Conservation (phyloP, 2,797 vertebrate species). For the Antennarius maculatus region DNA sequence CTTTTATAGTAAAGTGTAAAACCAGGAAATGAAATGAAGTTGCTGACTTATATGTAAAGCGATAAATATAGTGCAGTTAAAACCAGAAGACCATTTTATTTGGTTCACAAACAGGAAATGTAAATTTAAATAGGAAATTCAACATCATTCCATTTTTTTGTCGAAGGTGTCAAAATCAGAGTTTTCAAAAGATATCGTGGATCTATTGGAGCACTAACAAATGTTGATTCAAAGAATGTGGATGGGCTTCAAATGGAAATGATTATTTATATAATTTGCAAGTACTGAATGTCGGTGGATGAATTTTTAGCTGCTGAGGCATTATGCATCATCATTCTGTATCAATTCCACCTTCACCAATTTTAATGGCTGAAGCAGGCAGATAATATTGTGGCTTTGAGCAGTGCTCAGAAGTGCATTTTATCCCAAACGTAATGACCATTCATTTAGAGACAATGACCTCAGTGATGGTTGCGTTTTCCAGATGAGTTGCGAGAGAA, state of each 20-base stretch:
- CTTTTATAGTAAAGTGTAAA: background rate
- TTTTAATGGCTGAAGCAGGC: conserved; percentile 30
- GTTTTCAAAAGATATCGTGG: background rate
- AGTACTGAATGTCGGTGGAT: conserved; percentile 7
- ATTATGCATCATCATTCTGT: conserved; percentile 19
- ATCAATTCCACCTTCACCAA: conserved; percentile 26
- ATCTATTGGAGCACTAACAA: background rate
- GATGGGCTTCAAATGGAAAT: background rate
- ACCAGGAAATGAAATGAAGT: conserved; percentile 1
- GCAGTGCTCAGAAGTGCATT: conserved; percentile 38
- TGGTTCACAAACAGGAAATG: background rate
- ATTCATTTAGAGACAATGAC: conserved; percentile 47
- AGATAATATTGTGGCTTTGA: conserved; percentile 42
- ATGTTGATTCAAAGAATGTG: background rate
- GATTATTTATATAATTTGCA: background rate
- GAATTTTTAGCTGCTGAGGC: conserved; percentile 21
- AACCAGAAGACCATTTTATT: background rate
- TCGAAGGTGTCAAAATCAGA: background rate
- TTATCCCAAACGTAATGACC: conserved; percentile 51
- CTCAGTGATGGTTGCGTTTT: conserved; percentile 38
- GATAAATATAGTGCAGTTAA: background rate
- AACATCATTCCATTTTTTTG: background rate
- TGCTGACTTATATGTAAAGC: no score
- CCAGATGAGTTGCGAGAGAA: conserved; percentile 49
- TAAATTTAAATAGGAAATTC: background rate